Conservation (phyloP, 2,113 vertebrate genomes). For the Neogale vison region DNA sequence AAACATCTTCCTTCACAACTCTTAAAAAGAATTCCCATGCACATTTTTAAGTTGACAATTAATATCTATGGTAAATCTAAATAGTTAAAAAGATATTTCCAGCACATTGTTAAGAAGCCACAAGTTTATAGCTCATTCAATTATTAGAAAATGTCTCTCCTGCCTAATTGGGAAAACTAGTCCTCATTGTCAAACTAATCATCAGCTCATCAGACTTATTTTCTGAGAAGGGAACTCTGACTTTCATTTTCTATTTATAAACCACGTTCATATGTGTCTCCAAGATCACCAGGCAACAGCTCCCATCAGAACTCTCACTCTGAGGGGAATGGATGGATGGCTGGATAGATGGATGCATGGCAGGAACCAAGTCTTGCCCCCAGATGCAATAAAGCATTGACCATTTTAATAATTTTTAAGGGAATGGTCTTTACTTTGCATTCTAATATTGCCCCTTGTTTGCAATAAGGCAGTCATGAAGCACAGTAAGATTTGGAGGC, state of each 20-base stretch:
- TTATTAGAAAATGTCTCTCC: constrained; percentile 15
- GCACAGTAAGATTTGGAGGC: not conserved
- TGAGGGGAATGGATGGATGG: not conserved
- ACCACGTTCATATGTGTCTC: not conserved
- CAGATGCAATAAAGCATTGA: not conserved
- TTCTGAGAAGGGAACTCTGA: constrained; percentile 8
- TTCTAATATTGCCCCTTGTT: not conserved
- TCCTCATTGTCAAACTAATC: constrained; percentile 6
- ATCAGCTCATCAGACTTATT: not conserved
- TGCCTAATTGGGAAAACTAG: constrained; percentile 15
- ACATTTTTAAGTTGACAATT: not conserved
- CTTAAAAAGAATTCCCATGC: not conserved
- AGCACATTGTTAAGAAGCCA: not conserved
- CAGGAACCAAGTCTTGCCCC: not conserved
- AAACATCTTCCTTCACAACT: not conserved
- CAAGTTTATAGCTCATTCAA: not conserved
- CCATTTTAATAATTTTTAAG: not conserved
- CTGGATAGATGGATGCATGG: not conserved
- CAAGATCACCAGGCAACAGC: not conserved
- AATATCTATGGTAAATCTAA: constrained; percentile 6
- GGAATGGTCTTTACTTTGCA: not conserved
- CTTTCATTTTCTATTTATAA: constrained; percentile 40
- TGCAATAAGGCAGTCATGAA: not conserved
- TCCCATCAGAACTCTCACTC: not conserved
- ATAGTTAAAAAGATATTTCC: constrained; percentile 7